Conservation (phyloP, 2,888 invertebrate species). For the Synergus laeviventris region DNA sequence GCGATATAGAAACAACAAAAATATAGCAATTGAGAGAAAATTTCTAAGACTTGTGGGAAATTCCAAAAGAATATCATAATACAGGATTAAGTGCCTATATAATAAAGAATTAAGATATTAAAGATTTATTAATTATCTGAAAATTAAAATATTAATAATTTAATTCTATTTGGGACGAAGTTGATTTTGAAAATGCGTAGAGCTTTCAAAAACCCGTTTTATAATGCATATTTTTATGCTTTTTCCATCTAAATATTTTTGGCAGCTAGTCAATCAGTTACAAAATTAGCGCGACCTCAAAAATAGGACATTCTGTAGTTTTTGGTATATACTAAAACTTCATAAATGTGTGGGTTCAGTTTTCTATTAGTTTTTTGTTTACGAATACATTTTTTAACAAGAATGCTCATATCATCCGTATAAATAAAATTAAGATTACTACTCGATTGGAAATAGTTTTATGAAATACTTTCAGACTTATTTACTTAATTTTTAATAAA, state of each 20-base stretch:
- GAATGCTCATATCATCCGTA: neutral
- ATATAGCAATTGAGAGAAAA: too few relatives aligned
- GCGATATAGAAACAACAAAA: too few relatives aligned
- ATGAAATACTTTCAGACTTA: too few relatives aligned
- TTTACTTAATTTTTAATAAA: neutral
- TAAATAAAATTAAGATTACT: neutral
- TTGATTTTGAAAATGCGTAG: neutral
- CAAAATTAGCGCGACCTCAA: neutral
- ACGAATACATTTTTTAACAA: neutral
- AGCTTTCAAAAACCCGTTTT: neutral
- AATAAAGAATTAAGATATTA: too few relatives aligned
- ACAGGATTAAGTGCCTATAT: too few relatives aligned
- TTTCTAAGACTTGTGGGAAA: too few relatives aligned
- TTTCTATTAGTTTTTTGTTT: neutral
- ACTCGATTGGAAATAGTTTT: too few relatives aligned
- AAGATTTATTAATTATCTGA: too few relatives aligned
- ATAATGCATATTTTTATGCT: neutral
- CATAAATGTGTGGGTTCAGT: neutral
- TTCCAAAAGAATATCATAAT: too few relatives aligned
- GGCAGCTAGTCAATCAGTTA: neutral
- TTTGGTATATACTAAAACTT: neutral
- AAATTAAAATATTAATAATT: too few relatives aligned
- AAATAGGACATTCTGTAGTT: neutral
- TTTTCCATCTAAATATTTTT: neutral
- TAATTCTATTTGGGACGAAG: neutral